phyloP scores from a whole-genome alignment of 2,113 vertebrate genomes.

The Grammomys surdaster region DNA sequence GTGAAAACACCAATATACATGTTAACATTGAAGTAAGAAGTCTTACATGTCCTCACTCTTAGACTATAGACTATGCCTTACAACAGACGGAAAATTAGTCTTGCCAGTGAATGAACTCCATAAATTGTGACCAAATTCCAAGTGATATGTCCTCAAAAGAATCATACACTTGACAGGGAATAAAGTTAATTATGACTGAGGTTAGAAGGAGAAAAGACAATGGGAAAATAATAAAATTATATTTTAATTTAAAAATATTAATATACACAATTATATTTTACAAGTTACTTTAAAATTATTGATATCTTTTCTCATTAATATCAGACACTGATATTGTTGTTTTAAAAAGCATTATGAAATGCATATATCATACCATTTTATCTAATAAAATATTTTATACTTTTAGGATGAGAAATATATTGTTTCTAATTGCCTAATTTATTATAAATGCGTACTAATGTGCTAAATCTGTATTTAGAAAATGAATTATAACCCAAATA shows the following conservation, averaged over 20 bases:
- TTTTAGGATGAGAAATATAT: background rate
- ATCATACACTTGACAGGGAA: background rate
- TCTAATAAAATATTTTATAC: constrained; percentile 17
- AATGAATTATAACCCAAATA: background rate
- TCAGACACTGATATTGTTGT: background rate
- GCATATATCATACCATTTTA: background rate
- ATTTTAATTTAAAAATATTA: background rate
- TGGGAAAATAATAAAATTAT: background rate
- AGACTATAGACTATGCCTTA: too few species aligned
- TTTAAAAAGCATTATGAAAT: background rate
- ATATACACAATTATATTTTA: background rate
- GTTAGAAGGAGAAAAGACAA: background rate
- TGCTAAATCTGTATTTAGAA: background rate
- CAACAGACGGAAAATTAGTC: background rate
- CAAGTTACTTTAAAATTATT: background rate
- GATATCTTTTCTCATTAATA: background rate
- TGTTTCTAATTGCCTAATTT: background rate
- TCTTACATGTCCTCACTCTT: background rate
- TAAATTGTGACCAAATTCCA: background rate
- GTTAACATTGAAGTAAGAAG: rapidly evolving
- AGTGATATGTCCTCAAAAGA: too few species aligned
- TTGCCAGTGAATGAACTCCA: too few species aligned
- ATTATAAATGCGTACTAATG: background rate
- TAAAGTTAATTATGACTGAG: background rate
- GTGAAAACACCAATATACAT: background rate